phyloP scores from a whole-genome alignment of 2,888 invertebrate species.

The Spisula solida region DNA sequence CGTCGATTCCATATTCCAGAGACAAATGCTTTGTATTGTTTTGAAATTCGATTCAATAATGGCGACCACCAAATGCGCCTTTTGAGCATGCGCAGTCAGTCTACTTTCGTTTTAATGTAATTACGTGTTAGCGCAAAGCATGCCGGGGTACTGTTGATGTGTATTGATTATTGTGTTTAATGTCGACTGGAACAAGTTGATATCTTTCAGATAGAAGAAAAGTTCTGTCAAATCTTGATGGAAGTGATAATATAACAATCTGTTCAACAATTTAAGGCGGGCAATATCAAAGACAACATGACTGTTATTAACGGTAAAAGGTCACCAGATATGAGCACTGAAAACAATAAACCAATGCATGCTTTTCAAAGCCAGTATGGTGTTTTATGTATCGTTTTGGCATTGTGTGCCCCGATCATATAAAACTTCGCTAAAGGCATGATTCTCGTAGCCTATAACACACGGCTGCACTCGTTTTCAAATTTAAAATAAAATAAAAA shows the following conservation, averaged over 20 bases:
- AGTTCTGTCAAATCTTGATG: conserved; percentile 69
- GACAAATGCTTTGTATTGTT: conserved; percentile 55
- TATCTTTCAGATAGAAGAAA: conserved; percentile 61
- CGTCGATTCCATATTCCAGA: conserved; percentile 18
- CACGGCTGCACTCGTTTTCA: background rate
- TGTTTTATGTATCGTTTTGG: background rate
- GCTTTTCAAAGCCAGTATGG: background rate
- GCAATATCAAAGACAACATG: conserved; percentile 32
- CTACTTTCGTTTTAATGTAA: conserved; percentile 70
- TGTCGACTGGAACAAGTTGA: conserved; percentile 57
- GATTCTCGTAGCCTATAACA: background rate
- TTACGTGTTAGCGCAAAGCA: conserved; percentile 31
- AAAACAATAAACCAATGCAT: conserved; percentile 11
- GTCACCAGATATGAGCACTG: conserved; percentile 1
- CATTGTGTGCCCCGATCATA: background rate
- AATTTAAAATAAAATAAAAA: background rate
- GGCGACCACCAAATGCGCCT: conserved; percentile 75
- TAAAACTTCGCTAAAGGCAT: background rate
- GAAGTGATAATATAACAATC: conserved; percentile 66
- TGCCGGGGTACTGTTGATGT: conserved; percentile 51
- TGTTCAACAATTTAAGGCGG: conserved; percentile 68
- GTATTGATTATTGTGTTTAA: conserved; percentile 67
- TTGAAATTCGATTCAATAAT: conserved; percentile 61
- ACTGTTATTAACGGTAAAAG: conserved; percentile 40
- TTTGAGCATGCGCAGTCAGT: conserved; percentile 75